A percentile compares a stretch with the other conserved stretches of the same genome.
Evolutionary conservation across 2,888 invertebrate species (phyloP).

Genomic region (Auanema sp.): DNA sequence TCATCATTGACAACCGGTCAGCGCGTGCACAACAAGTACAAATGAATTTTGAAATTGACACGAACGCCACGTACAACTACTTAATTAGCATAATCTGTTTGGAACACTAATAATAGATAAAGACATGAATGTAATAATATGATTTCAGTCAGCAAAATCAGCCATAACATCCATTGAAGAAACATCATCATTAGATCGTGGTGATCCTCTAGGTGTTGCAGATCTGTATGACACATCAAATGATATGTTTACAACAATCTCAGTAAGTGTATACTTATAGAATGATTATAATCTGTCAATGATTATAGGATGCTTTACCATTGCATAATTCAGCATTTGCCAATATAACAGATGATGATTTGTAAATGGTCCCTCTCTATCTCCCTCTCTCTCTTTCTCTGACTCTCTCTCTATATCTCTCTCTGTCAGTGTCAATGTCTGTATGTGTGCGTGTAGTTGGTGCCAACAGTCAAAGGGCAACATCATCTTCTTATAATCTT

Average conservation of each 20-base stretch:
- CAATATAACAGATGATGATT: conserved; percentile 90
- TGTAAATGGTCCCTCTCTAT: conserved; percentile 61
- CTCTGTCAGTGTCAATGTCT: too few species aligned
- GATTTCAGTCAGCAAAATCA: conserved; percentile 6
- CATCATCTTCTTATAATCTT: conserved; percentile 1
- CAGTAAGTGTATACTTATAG: conserved; percentile 30
- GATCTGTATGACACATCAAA: conserved; percentile 31
- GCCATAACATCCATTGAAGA: conserved; percentile 6
- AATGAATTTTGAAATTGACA: too few species aligned
- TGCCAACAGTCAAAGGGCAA: too few species aligned
- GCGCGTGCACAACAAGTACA: too few species aligned
- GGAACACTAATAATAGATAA: too few species aligned
- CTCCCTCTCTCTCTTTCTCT: too few species aligned
- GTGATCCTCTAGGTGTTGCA: conserved; percentile 32
- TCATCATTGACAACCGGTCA: too few species aligned
- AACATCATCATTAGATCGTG: neutral
- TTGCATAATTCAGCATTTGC: conserved; percentile 72
- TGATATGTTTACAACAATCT: conserved; percentile 52
- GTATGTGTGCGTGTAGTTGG: too few species aligned
- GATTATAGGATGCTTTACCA: conserved; percentile 51
- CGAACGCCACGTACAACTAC: too few species aligned
- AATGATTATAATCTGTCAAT: neutral
- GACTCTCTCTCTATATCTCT: too few species aligned
- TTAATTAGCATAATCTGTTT: too few species aligned
- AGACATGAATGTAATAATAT: too few species aligned